Percentiles rank a stretch among this genome's conserved stretches.
Conservation (phyloP, 2,888 invertebrate species). For the Spodoptera picta region DNA sequence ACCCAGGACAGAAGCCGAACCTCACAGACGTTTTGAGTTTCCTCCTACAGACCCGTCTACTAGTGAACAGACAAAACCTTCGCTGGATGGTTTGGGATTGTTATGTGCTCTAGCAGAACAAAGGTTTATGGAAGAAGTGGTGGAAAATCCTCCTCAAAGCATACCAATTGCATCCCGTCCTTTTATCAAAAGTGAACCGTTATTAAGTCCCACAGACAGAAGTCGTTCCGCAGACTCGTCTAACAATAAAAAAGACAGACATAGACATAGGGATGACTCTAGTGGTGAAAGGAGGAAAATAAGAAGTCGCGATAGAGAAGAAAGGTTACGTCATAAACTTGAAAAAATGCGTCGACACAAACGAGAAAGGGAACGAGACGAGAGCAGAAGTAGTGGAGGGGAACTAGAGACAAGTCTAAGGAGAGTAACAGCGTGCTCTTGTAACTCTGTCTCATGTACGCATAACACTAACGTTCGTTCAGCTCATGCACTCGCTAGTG, state of each 20-base stretch:
- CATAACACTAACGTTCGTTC: slow-evolving; percentile 80
- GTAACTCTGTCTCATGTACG: slow-evolving; percentile 70
- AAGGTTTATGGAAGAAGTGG: slow-evolving; percentile 93
- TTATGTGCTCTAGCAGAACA: slow-evolving; percentile 95
- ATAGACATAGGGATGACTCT: slow-evolving; percentile 78
- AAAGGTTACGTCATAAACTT: slow-evolving; percentile 79
- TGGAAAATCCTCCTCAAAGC: slow-evolving; percentile 71
- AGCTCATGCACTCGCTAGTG: slow-evolving; percentile 90
- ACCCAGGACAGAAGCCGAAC: slow-evolving; percentile 75
- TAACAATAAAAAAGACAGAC: slow-evolving; percentile 74
- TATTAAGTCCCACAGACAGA: slow-evolving; percentile 75
- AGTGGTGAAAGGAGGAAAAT: slow-evolving; percentile 79
- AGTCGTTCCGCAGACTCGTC: slow-evolving; percentile 63
- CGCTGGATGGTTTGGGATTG: slow-evolving; percentile 91
- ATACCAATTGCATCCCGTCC: slow-evolving; percentile 69
- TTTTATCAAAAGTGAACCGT: slow-evolving; percentile 78
- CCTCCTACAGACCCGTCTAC: slow-evolving; percentile 66
- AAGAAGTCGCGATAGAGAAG: slow-evolving; percentile 79
- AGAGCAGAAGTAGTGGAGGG: slow-evolving; percentile 70
- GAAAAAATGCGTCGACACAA: slow-evolving; percentile 84
- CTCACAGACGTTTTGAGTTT: slow-evolving; percentile 80
- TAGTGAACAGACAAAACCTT: slow-evolving; percentile 77
- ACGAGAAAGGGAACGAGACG: slow-evolving; percentile 77
- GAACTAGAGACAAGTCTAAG: slow-evolving; percentile 81
- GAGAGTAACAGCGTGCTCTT: slow-evolving; percentile 80